Percentiles rank a stretch among this genome's conserved stretches.
phyloP scores from a whole-genome alignment of 2,797 vertebrate genomes.

The Premnoplex brunnescens region DNA sequence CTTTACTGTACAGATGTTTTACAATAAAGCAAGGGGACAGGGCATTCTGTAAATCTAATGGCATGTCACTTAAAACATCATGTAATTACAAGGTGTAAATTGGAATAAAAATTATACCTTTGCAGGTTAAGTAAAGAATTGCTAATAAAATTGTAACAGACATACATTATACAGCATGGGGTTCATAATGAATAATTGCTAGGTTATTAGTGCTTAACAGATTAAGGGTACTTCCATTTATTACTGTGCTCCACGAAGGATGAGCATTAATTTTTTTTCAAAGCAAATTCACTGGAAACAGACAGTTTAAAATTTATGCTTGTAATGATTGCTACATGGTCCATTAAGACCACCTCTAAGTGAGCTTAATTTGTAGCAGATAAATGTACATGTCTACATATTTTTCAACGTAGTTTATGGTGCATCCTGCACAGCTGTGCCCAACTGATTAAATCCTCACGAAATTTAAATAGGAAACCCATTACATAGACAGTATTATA shows the following conservation, averaged over 20 bases:
- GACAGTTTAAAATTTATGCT: constrained; percentile 83
- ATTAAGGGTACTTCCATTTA: constrained; percentile 82
- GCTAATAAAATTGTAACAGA: constrained; percentile 60
- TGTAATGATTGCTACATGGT: constrained; percentile 83
- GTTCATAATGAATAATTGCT: constrained; percentile 77
- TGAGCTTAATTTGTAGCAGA: constrained; percentile 87
- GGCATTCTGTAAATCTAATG: constrained; percentile 17
- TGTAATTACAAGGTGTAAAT: constrained; percentile 22
- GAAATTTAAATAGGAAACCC: constrained; percentile 88
- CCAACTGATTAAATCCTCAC: constrained; percentile 84
- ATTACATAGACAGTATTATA: constrained; percentile 83
- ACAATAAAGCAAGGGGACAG: not conserved
- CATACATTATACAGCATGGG: constrained; percentile 64
- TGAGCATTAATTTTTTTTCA: constrained; percentile 78
- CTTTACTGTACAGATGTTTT: constrained; percentile 9
- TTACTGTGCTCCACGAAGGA: constrained; percentile 75
- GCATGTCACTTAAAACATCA: not conserved
- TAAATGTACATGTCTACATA: constrained; percentile 84
- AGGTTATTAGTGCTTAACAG: constrained; percentile 80
- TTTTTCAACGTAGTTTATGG: constrained; percentile 84
- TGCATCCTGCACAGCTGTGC: constrained; percentile 82
- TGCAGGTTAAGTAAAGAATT: constrained; percentile 55
- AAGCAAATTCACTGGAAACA: constrained; percentile 80
- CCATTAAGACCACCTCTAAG: constrained; percentile 87
- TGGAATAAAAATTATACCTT: constrained; percentile 50